These are phyloP conservation scores for Eristalis pertinax DNA, from an alignment of 2,888 invertebrate genomes.

Conservation along the genomic window DNA sequence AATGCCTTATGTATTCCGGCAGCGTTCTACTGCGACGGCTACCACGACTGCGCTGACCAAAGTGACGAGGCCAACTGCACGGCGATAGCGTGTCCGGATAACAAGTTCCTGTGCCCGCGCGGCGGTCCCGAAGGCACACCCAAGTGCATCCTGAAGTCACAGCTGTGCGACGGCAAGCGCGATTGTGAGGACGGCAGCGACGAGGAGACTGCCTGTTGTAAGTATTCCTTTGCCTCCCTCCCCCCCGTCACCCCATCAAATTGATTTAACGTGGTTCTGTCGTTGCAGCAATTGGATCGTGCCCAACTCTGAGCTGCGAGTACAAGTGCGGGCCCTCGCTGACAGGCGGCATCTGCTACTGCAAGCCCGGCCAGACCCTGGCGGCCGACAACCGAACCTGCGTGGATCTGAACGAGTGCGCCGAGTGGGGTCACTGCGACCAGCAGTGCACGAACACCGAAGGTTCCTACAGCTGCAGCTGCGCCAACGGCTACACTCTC, in stretches of 20 bases:
- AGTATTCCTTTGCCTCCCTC: constrained; percentile 81
- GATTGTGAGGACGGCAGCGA: constrained; percentile 97
- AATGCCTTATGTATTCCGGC: constrained; percentile 96
- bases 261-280: constrained; percentile 46
- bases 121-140: constrained; percentile 88
- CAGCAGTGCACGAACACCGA: constrained; percentile 95
- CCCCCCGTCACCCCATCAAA: background rate
- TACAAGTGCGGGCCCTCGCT: constrained; percentile 95
- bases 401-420: constrained; percentile 94
- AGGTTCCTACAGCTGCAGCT: constrained; percentile 92
- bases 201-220: constrained; percentile 93
- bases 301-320: constrained; percentile 93
- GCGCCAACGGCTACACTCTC: constrained; percentile 89
- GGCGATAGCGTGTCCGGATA: constrained; percentile 92
- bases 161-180: constrained; percentile 93
- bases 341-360: constrained; percentile 94
- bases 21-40: constrained; percentile 90
- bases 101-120: constrained; percentile 94
- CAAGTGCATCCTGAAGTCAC: constrained; percentile 93
- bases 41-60: constrained; percentile 95
- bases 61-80: constrained; percentile 95
- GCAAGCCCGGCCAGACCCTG: constrained; percentile 92
- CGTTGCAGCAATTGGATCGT: constrained; percentile 88
- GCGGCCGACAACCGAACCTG: constrained; percentile 92
- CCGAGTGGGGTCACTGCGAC: constrained; percentile 96